Percentiles rank a stretch among this genome's conserved stretches.
Conservation (phyloP, 1,140 invertebrate genomes). For the Andricus grossulariae region DNA sequence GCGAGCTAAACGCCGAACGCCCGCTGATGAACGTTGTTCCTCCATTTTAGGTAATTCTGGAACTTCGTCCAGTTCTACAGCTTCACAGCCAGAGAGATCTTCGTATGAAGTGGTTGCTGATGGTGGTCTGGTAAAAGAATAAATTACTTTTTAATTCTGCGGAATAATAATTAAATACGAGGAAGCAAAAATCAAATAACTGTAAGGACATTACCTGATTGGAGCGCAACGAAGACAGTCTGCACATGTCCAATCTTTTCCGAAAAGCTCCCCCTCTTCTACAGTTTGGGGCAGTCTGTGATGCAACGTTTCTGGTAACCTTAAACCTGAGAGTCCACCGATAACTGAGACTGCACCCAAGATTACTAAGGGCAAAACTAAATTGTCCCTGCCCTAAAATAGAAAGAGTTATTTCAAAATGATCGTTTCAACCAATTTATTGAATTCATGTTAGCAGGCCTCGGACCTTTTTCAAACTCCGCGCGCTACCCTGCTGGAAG, state of each 20-base stretch:
- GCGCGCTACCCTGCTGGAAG: too few species aligned
- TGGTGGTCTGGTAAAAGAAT: conserved; percentile 52
- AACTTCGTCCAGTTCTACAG: conserved; percentile 60
- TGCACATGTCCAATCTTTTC: conserved; percentile 86
- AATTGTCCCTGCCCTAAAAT: conserved; percentile 86
- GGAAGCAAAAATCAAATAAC: conserved; percentile 24
- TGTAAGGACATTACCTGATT: conserved; percentile 74
- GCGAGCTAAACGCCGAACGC: conserved; percentile 80
- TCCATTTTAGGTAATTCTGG: conserved; percentile 51
- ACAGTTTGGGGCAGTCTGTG: conserved; percentile 87
- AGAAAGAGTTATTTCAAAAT: conserved; percentile 40
- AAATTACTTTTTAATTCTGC: neutral
- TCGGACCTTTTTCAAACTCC: too few species aligned
- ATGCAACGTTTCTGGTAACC: conserved; percentile 89
- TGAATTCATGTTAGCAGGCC: too few species aligned
- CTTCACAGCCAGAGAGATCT: conserved; percentile 65
- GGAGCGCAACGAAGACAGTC: conserved; percentile 84
- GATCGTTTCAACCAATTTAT: too few species aligned
- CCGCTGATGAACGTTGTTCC: conserved; percentile 59
- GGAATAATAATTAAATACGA: conserved; percentile 38
- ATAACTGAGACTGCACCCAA: conserved; percentile 87
- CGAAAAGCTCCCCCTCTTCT: conserved; percentile 91
- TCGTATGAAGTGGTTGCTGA: conserved; percentile 68
- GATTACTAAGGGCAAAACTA: conserved; percentile 88
- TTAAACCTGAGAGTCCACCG: conserved; percentile 85